phyloP scores from a whole-genome alignment of 2,113 vertebrate species.

The Forbesichthys papilliferus region DNA sequence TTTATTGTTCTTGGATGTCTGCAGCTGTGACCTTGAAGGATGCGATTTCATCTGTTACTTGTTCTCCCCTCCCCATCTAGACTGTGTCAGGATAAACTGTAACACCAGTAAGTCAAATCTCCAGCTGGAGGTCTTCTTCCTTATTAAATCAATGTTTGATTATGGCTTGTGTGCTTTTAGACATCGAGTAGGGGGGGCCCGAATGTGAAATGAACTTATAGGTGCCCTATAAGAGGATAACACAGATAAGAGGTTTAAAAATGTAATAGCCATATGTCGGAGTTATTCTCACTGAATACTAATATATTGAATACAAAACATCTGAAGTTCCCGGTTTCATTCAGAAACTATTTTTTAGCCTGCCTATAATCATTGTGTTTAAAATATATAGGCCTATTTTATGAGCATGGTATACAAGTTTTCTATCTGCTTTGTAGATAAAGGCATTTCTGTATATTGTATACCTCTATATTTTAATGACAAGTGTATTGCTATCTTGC shows the following conservation, averaged over 20 bases:
- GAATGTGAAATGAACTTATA: conserved; percentile 45
- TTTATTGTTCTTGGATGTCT: conserved; percentile 97
- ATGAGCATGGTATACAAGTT: not conserved
- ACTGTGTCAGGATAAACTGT: conserved; percentile 99
- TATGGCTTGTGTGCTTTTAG: conserved; percentile 42
- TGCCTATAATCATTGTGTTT: conserved; percentile 21
- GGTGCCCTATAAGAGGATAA: conserved; percentile 62
- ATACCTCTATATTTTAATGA: conserved; percentile 4
- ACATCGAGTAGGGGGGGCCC: conserved; percentile 28
- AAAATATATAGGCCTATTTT: too few species aligned
- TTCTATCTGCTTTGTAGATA: conserved; percentile 1
- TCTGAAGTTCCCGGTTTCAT: too few species aligned
- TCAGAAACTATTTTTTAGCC: not conserved
- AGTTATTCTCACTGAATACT: too few species aligned
- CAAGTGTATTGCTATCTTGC: conserved; percentile 12
- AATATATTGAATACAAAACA: too few species aligned
- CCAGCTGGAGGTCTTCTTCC: conserved; percentile 86
- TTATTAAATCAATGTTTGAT: conserved; percentile 60
- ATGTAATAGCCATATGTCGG: conserved; percentile 54
- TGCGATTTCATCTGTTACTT: conserved; percentile 99
- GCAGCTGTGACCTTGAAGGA: conserved; percentile 99
- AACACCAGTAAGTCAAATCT: conserved; percentile 99
- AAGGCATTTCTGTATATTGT: conserved; percentile 2
- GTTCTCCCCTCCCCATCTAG: conserved; percentile 99
- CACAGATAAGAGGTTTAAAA: conserved; percentile 44